Base-by-base conservation (phyloP, 2,113 vertebrate species). In the Colius striatus region DNA sequence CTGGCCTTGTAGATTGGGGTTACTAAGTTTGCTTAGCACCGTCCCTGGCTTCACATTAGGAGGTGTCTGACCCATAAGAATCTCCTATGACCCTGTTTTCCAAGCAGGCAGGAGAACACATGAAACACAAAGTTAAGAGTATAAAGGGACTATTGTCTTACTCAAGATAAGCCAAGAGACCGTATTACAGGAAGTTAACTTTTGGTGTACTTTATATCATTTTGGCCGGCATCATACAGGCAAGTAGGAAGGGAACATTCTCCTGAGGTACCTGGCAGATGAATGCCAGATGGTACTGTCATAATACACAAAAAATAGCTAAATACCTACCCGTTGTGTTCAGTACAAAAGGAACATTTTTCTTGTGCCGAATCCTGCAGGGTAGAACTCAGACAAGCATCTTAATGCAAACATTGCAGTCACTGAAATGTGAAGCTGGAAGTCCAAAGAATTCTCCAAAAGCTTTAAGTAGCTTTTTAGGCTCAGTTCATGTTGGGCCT, bases 231-330 rank as follows among this genome's bases (percentile, higher is more conserved):
- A 75, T 89, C 58, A 38, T 89, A 84, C 58, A 61, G 85, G 57
- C 95, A 61, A 95, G 65, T 88, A 77, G 90, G 96, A 95, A 92
- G 68, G 72, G 55, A 72, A 95, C 79, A 19, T 77, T 95, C 85
- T 96, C 85, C 76, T 90, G 93, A 95, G 95, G 75, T 95, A 95
- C 41, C 53, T 3, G 0, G 85, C 93, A 97, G 94, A 96, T 96
- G 94, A 94, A 94, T 96, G 92, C 96, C 95, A 96, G 94, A 96
- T 96, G 94, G 93, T 90, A 95, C 92, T 96, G 83, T 94, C 92
- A 86, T 90, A 95, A 95, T 79, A 94, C 62, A 87, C 71, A 85
- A 48, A 89, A 96, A 92, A 70, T 32, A 93, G 76, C 63, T 89
- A 66, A 94, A 94, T 86, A 86, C 55, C 60, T 90, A 88, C 82